Conservation (phyloP, 1,140 invertebrate genomes). For the Macrotrachela quadricornifera region DNA sequence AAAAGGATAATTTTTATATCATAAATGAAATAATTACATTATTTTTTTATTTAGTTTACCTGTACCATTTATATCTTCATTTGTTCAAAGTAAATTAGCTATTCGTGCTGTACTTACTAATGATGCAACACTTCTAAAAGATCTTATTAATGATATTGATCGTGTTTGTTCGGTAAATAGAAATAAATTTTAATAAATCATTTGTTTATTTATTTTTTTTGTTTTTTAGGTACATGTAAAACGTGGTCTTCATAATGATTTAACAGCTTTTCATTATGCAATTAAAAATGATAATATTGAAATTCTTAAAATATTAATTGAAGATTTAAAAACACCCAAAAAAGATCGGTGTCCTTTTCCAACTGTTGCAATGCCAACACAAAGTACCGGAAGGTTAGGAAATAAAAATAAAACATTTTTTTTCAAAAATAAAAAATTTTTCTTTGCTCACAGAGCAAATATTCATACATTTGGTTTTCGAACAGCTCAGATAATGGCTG, state of each 20-base stretch:
- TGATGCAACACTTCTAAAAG: constrained; percentile 21
- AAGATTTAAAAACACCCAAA: constrained; percentile 10
- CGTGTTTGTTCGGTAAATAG: constrained; percentile 18
- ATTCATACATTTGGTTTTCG: too few relatives aligned
- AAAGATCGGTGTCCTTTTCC: too few relatives aligned
- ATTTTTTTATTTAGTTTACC: too few relatives aligned
- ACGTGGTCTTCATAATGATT: not conserved
- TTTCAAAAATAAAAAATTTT: too few relatives aligned
- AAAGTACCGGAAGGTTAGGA: too few relatives aligned
- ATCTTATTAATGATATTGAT: constrained; percentile 21
- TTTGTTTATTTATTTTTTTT: too few relatives aligned
- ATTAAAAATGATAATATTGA: constrained; percentile 21
- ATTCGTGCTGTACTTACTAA: constrained; percentile 27
- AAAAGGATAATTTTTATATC: constrained; percentile 2
- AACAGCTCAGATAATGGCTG: constrained; percentile 15
- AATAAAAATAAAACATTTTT: too few relatives aligned
- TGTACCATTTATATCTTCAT: constrained; percentile 31
- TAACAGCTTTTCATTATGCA: constrained; percentile 24
- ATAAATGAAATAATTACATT: too few relatives aligned
- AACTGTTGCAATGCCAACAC: too few relatives aligned
- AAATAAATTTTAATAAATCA: constrained; percentile 7
- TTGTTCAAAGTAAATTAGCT: constrained; percentile 25
- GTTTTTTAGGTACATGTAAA: too few relatives aligned
- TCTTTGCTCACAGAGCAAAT: too few relatives aligned
- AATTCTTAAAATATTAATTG: constrained; percentile 19